A percentile compares a stretch with the other conserved stretches of the same genome.
phyloP scores from a whole-genome alignment of 2,888 invertebrate species.

The Cryptus viduatorius region DNA sequence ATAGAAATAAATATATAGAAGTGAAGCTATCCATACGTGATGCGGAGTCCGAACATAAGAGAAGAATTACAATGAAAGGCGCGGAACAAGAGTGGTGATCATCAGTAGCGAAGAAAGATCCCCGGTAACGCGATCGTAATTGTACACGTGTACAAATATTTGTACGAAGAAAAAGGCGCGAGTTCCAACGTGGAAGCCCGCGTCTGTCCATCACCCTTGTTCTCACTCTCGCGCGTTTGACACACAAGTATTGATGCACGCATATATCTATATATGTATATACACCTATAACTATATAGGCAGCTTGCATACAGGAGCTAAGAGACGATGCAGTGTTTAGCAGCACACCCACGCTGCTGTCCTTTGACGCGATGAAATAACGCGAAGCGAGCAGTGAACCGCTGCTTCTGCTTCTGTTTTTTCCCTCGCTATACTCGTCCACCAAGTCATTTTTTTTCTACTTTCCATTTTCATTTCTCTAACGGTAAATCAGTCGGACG shows the following conservation, averaged over 20 bases:
- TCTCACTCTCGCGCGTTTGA: constrained; percentile 25
- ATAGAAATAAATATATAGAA: not conserved
- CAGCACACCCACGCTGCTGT: constrained; percentile 47
- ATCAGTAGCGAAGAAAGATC: constrained; percentile 32
- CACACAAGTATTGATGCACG: not conserved
- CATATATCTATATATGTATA: constrained; percentile 35
- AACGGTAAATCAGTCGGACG: constrained; percentile 59
- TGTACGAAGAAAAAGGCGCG: constrained; percentile 57
- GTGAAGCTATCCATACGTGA: constrained; percentile 1
- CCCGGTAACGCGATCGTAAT: constrained; percentile 64
- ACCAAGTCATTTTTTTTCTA: not conserved
- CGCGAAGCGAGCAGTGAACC: constrained; percentile 42
- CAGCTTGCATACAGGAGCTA: constrained; percentile 32
- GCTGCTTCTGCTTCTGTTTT: constrained; percentile 4
- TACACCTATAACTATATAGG: not conserved
- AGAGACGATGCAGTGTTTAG: constrained; percentile 42
- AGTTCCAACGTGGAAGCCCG: constrained; percentile 37
- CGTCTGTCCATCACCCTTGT: constrained; percentile 56
- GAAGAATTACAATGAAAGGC: constrained; percentile 45
- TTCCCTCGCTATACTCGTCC: not conserved
- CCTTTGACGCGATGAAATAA: constrained; percentile 50
- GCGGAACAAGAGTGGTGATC: constrained; percentile 40
- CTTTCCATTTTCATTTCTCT: constrained; percentile 42
- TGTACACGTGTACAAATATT: constrained; percentile 69
- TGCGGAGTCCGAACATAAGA: constrained; percentile 27